A percentile compares a stretch with the other conserved stretches of the same genome.
Evolutionary conservation across 1,140 invertebrate genomes (phyloP).

Genomic region (Trissolcus basalis): DNA sequence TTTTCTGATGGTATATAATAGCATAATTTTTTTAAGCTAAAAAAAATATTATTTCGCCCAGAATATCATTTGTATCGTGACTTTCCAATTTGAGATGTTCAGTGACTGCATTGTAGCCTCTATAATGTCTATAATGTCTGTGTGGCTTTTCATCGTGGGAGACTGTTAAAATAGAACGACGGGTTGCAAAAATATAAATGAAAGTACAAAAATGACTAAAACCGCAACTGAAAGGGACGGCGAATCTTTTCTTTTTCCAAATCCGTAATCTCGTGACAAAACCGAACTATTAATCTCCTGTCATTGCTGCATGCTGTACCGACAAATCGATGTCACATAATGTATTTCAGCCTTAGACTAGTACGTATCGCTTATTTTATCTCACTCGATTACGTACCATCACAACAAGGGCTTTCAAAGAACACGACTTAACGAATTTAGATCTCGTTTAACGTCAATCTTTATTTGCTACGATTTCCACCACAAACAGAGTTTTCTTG

Average conservation of each 20-base stretch:
- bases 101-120: too few species aligned
- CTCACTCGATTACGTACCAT: slow-evolving; percentile 13
- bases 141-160: too few species aligned
- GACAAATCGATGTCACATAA: slow-evolving; percentile 26
- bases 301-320: slow-evolving; percentile 9
- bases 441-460: not conserved
- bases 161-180: too few species aligned
- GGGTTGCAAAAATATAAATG: too few species aligned
- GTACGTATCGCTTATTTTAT: slow-evolving; percentile 23
- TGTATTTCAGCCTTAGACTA: slow-evolving; percentile 6
- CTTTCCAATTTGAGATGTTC: too few species aligned
- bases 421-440: not conserved
- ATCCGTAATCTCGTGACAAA: slow-evolving; percentile 2
- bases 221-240: not conserved
- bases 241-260: slow-evolving; percentile 2
- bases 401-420: slow-evolving; percentile 13
- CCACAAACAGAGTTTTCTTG: not conserved
- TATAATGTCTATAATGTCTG: too few species aligned
- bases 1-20: too few species aligned
- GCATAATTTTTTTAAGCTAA: too few species aligned
- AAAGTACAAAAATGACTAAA: slow-evolving; percentile 2
- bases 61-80: too few species aligned
- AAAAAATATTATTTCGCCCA: too few species aligned
- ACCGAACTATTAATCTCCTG: slow-evolving; percentile 16
- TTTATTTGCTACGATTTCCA: not conserved